A percentile compares a stretch with the other conserved stretches of the same genome.
Conservation (phyloP, 2,888 invertebrate species). For the Chrysomela aeneicollis region DNA sequence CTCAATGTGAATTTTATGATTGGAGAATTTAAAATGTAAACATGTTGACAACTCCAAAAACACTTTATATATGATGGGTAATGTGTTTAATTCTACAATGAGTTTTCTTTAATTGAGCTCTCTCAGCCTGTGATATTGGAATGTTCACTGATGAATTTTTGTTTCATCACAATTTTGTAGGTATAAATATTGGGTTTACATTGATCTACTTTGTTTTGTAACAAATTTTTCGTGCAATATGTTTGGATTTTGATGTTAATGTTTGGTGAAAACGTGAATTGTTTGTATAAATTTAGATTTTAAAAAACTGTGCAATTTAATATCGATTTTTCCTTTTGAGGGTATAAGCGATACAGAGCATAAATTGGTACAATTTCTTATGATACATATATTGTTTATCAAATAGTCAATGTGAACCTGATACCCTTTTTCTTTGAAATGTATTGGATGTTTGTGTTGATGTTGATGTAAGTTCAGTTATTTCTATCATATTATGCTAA, state of each 20-base stretch:
- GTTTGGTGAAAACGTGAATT: neutral
- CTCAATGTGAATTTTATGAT: slow-evolving; percentile 24
- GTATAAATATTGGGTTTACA: slow-evolving; percentile 40
- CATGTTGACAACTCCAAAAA: no score
- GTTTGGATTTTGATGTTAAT: slow-evolving; percentile 6
- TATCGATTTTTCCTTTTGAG: slow-evolving; percentile 36
- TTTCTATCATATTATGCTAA: neutral
- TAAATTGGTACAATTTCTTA: slow-evolving; percentile 53
- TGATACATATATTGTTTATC: slow-evolving; percentile 48
- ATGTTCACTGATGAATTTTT: slow-evolving; percentile 42
- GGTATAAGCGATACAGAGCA: slow-evolving; percentile 53
- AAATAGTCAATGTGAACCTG: slow-evolving; percentile 42
- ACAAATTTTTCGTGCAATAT: slow-evolving; percentile 15
- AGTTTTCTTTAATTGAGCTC: slow-evolving; percentile 34
- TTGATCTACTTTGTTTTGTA: slow-evolving; percentile 30
- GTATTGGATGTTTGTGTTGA: slow-evolving; percentile 14
- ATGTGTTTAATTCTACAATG: slow-evolving; percentile 24
- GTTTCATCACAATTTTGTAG: slow-evolving; percentile 32
- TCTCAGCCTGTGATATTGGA: slow-evolving; percentile 60
- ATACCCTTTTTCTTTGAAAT: slow-evolving; percentile 19
- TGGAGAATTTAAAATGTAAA: neutral
- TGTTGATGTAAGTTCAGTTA: neutral
- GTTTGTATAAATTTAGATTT: slow-evolving; percentile 25
- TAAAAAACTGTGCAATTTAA: slow-evolving; percentile 47
- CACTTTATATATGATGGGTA: no score